Conservation (phyloP, 2,797 vertebrate genomes). For the Bucorvus abyssinicus region DNA sequence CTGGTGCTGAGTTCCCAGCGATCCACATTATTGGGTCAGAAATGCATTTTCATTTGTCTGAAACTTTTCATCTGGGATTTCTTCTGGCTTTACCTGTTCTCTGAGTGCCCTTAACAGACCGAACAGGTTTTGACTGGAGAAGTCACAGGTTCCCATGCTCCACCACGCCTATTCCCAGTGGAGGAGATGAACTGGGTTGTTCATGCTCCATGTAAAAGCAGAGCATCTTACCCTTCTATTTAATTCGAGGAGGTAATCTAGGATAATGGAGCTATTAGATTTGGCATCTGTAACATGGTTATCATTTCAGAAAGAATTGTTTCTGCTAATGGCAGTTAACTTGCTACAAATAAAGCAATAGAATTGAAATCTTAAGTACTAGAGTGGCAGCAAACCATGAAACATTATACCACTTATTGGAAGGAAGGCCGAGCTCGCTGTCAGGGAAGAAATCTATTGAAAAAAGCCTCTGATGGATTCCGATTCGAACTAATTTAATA, state of each 20-base stretch:
- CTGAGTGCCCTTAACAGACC: neutral
- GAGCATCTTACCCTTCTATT: constrained; percentile 4
- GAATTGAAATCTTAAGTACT: constrained; percentile 14
- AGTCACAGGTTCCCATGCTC: neutral
- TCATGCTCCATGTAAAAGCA: neutral
- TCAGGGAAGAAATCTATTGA: constrained; percentile 21
- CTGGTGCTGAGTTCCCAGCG: neutral
- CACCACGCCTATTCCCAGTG: neutral
- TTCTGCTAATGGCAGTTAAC: constrained; percentile 57
- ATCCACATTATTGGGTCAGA: neutral
- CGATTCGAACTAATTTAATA: neutral
- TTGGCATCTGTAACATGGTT: constrained; percentile 60
- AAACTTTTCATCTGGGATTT: neutral
- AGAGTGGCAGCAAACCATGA: constrained; percentile 26
- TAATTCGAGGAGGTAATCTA: constrained; percentile 48
- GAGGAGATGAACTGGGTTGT: neutral
- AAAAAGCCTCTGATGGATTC: neutral
- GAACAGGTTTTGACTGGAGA: neutral
- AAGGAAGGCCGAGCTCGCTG: constrained; percentile 14
- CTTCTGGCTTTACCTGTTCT: neutral
- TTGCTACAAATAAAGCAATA: constrained; percentile 43
- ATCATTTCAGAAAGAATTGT: constrained; percentile 63
- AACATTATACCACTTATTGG: neutral
- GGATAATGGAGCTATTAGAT: constrained; percentile 63
- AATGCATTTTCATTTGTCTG: neutral